Conservation (phyloP, 2,888 invertebrate species). For the Leptodirus hochenwartii region DNA sequence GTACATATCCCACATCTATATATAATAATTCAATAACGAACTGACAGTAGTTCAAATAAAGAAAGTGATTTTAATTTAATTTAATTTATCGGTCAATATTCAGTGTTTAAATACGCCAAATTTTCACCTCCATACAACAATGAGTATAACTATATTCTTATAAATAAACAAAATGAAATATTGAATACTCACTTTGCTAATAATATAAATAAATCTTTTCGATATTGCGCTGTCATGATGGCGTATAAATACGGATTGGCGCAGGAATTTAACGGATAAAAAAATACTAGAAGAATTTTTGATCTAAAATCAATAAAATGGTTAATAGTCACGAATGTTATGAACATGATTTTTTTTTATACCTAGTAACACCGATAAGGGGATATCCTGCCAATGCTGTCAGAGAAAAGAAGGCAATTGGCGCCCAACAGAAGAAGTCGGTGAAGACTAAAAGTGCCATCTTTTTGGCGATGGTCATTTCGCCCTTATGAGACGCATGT, state of each 20-base stretch:
- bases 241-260: conserved; percentile 88
- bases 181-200: background rate
- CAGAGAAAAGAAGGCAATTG: conserved; percentile 75
- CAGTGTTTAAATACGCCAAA: too few species aligned
- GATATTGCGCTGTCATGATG: conserved; percentile 72
- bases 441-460: conserved; percentile 80
- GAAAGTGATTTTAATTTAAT: too few species aligned
- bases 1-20: too few species aligned
- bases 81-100: too few species aligned
- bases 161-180: too few species aligned
- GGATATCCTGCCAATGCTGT: conserved; percentile 74
- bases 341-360: too few species aligned
- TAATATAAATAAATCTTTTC: conserved; percentile 39
- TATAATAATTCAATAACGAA: too few species aligned
- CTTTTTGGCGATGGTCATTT: conserved; percentile 66
- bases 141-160: too few species aligned
- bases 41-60: too few species aligned
- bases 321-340: too few species aligned
- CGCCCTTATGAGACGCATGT: conserved; percentile 33
- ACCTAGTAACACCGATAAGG: conserved; percentile 63
- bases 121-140: too few species aligned
- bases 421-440: conserved; percentile 71
- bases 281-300: conserved; percentile 71
- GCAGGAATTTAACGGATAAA: conserved; percentile 81
- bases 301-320: too few species aligned